Conservation (phyloP, 2,113 vertebrate species). For the Manacus vitellinus region DNA sequence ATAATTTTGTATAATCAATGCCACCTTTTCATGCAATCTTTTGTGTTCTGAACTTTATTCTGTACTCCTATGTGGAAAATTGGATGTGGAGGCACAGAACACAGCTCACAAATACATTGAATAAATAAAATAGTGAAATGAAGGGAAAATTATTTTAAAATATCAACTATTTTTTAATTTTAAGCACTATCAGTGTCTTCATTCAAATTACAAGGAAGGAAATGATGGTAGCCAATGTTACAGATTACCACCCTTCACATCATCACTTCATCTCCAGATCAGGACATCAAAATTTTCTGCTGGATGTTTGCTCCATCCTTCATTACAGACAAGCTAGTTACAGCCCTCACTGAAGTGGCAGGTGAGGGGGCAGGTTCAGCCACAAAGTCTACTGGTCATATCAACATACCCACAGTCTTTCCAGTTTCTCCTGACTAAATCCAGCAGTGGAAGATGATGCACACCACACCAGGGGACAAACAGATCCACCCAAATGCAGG, state of each 20-base stretch:
- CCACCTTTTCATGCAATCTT: not conserved
- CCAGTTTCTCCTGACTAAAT: not conserved
- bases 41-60: conserved; percentile 42
- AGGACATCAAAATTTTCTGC: not conserved
- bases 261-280: not conserved
- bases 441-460: not conserved
- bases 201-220: not conserved
- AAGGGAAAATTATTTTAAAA: not conserved
- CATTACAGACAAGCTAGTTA: not conserved
- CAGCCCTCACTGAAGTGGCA: accelerated
- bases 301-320: not conserved
- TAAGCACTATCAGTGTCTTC: not conserved
- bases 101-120: not conserved
- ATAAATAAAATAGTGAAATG: not conserved
- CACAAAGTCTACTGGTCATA: no score
- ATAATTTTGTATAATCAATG: conserved; percentile 50
- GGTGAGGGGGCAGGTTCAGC: not conserved
- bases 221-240: not conserved
- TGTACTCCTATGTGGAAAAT: conserved; percentile 18
- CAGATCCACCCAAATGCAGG: not conserved
- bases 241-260: not conserved
- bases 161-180: not conserved
- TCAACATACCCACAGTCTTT: not conserved
- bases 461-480: not conserved
- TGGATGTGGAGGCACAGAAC: conserved; percentile 23